Evolutionary conservation across 2,888 invertebrate genomes (phyloP), one percentile per base, ranked within the genome.

Genomic region (Agrilus cyanescens): DNA sequence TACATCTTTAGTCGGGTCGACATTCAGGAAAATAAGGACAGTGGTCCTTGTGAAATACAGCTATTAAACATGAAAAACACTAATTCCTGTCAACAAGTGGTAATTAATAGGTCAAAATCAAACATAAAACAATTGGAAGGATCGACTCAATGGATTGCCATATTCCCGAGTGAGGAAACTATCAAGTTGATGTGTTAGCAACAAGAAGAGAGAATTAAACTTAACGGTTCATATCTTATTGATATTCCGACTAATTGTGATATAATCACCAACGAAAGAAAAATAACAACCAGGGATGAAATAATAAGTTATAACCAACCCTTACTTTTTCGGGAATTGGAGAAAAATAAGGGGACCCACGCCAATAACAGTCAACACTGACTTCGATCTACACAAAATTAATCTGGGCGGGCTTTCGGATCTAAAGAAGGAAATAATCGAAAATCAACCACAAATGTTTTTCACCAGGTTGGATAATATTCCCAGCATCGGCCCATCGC

Each of bases 161-260:
- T n/a, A n/a, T n/a, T n/a, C n/a, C n/a, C n/a, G n/a, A n/a, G n/a
- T n/a, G n/a, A n/a, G n/a, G n/a, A n/a, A n/a, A n/a, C n/a, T n/a
- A n/a, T n/a, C n/a, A n/a, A n/a, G n/a, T n/a, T n/a, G n/a, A n/a
- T n/a, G n/a, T n/a, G n/a, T n/a, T n/a, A n/a, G 7, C 34, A 34
- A 13, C 34, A 34, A 34, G 34, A 34, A 34, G 34, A 34, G 13
- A 34, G 7, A n/a, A 34, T 34, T 12, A 34, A 12, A 8, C 8
- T 34, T n/a, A 34, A 34, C 13, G 34, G 34, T 10, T n/a, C 34
- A 34, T 34, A 34, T 34, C 13, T 34, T n/a, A 34, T 34, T 13
- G 13, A 34, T 34, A 34, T 34, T 8, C 34, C 34, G 13, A 12
- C 8, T 12, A 13, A 13, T 8, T 34, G 34, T 34, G 8, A 30